Percentiles rank a stretch among this genome's conserved stretches.
These are phyloP conservation scores for Todiramphus chloris DNA, from an alignment of 2,113 vertebrate genomes.

Conservation along the genomic window DNA sequence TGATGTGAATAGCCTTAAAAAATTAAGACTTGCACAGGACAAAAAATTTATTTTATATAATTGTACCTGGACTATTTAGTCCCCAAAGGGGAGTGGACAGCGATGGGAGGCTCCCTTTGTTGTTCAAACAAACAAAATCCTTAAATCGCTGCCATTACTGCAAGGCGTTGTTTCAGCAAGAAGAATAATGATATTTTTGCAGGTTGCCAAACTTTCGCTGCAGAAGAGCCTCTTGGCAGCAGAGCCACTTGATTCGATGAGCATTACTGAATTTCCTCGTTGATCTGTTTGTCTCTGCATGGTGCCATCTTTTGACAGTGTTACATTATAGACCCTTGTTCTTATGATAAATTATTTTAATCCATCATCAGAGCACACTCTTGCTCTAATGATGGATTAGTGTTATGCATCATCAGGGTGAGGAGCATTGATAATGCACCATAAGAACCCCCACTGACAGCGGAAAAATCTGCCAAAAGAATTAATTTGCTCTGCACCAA, in stretches of 20 bases:
- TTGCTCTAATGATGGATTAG: constrained; percentile 57
- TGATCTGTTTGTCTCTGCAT: constrained; percentile 59
- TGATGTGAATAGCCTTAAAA: background rate
- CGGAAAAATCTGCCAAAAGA: constrained; percentile 38
- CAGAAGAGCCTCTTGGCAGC: constrained; percentile 61
- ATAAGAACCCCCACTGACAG: constrained; percentile 18
- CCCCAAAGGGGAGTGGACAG: background rate
- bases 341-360: constrained; percentile 72
- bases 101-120: background rate
- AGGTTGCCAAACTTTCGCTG: constrained; percentile 67
- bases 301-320: constrained; percentile 65
- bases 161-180: constrained; percentile 27
- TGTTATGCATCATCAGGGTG: constrained; percentile 44
- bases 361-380: constrained; percentile 55
- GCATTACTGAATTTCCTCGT: constrained; percentile 61
- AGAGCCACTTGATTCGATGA: constrained; percentile 40
- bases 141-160: constrained; percentile 13
- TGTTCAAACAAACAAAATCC: background rate
- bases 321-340: constrained; percentile 66
- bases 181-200: constrained; percentile 58
- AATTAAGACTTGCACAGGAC: background rate
- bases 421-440: constrained; percentile 49
- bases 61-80: background rate
- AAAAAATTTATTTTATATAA: background rate
- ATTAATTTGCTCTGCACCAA: constrained; percentile 29